Percentiles rank a stretch among this genome's conserved stretches.
These are phyloP conservation scores for Oasisia sp. DNA, from an alignment of 2,888 invertebrate species.

Conservation along the genomic window DNA sequence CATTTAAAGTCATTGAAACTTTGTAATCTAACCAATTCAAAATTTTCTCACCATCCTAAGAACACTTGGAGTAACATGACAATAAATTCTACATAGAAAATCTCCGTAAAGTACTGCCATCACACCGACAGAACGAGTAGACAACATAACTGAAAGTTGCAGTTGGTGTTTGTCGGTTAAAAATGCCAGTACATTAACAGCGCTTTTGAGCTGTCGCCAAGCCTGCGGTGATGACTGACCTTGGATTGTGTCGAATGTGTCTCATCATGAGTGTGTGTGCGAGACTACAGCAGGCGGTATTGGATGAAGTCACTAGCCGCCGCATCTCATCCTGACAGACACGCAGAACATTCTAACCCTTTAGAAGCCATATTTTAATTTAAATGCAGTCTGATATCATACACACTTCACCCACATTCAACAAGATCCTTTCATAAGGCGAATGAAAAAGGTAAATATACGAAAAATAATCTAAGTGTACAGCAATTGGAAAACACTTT, in stretches of 20 bases:
- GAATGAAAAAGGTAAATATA: no score
- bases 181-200: not conserved
- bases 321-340: conserved; percentile 68
- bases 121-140: no score
- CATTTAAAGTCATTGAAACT: not conserved
- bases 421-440: no score
- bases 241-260: conserved; percentile 77
- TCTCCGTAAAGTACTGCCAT: not conserved
- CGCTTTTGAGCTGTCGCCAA: not conserved
- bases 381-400: no score
- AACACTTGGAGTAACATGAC: no score
- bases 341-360: not conserved
- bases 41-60: no score
- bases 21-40: not conserved
- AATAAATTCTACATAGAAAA: no score
- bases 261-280: conserved; percentile 80
- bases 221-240: conserved; percentile 44
- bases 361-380: no score
- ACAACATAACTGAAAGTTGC: not conserved
- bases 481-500: no score
- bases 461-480: no score
- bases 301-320: conserved; percentile 72
- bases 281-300: conserved; percentile 74
- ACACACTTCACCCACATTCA: no score
- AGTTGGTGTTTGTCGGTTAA: not conserved